Conservation (phyloP, 2,888 invertebrate species). For the Melolontha melolontha region DNA sequence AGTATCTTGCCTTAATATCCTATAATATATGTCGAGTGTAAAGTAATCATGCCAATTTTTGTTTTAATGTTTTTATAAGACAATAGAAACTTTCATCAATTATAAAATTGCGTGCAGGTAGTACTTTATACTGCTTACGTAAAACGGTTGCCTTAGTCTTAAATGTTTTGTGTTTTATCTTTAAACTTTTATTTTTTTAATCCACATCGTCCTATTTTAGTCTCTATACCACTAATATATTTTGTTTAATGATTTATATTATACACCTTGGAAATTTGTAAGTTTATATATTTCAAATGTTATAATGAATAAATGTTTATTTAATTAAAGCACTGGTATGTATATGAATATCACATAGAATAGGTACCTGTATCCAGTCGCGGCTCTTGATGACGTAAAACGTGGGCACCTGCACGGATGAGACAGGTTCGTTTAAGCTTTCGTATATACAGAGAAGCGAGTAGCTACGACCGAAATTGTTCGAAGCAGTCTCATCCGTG, state of each 20-base stretch:
- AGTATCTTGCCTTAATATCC: constrained; percentile 27
- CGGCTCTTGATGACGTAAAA: too few relatives aligned
- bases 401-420: too few relatives aligned
- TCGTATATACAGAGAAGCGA: too few relatives aligned
- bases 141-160: constrained; percentile 10
- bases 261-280: constrained; percentile 34
- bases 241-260: constrained; percentile 22
- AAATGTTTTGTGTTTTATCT: constrained; percentile 10
- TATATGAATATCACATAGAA: not conserved
- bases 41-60: not conserved
- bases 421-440: too few relatives aligned
- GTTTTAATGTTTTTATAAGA: not conserved
- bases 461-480: too few relatives aligned
- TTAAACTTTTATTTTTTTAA: not conserved
- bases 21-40: constrained; percentile 8
- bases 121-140: constrained; percentile 7
- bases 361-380: too few relatives aligned
- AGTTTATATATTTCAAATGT: constrained; percentile 37
- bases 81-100: not conserved
- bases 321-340: not conserved
- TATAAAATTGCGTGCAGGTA: not conserved
- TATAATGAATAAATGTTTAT: constrained; percentile 33
- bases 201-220: constrained; percentile 1
- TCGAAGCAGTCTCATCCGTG: too few relatives aligned
- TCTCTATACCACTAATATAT: constrained; percentile 13